Evolutionary conservation across 2,888 invertebrate genomes (phyloP).

Genomic region (Scelioninae gen. 2): DNA sequence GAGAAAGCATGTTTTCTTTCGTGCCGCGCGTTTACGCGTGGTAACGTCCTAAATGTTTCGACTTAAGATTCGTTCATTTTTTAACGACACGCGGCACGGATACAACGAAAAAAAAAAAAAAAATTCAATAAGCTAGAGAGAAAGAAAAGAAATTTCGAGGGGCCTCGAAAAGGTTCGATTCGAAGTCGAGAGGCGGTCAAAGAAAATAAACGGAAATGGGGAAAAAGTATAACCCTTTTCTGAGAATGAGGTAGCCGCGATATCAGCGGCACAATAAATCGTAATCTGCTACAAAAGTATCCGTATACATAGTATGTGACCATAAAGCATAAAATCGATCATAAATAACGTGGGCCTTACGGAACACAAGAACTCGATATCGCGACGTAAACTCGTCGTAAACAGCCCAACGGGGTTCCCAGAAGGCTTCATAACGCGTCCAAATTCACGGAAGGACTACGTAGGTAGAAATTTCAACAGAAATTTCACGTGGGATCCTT

Average conservation of each 20-base stretch:
- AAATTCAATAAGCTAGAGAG: neutral
- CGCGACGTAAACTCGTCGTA: conserved; percentile 53
- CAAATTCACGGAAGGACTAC: conserved; percentile 55
- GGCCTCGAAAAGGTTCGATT: conserved; percentile 6
- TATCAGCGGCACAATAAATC: conserved; percentile 42
- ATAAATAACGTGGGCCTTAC: conserved; percentile 50
- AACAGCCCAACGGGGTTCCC: conserved; percentile 48
- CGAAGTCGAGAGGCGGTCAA: conserved; percentile 14
- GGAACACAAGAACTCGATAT: conserved; percentile 52
- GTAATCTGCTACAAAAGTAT: conserved; percentile 47
- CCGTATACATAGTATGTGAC: conserved; percentile 42
- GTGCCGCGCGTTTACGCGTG: too few relatives aligned
- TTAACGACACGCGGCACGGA: too few relatives aligned
- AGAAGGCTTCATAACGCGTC: conserved; percentile 56
- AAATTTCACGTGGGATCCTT: conserved; percentile 51
- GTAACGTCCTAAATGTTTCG: too few relatives aligned
- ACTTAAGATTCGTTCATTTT: too few relatives aligned
- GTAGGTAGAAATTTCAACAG: conserved; percentile 46
- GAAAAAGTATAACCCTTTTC: conserved; percentile 49
- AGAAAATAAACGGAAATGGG: conserved; percentile 25
- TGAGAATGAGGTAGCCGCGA: conserved; percentile 42
- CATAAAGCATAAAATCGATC: conserved; percentile 57
- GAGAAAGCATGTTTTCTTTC: too few relatives aligned
- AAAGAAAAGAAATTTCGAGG: conserved; percentile 2
- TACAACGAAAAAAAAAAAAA: too few relatives aligned